Conservation (phyloP, 2,888 invertebrate species). For the Cabera pusaria region DNA sequence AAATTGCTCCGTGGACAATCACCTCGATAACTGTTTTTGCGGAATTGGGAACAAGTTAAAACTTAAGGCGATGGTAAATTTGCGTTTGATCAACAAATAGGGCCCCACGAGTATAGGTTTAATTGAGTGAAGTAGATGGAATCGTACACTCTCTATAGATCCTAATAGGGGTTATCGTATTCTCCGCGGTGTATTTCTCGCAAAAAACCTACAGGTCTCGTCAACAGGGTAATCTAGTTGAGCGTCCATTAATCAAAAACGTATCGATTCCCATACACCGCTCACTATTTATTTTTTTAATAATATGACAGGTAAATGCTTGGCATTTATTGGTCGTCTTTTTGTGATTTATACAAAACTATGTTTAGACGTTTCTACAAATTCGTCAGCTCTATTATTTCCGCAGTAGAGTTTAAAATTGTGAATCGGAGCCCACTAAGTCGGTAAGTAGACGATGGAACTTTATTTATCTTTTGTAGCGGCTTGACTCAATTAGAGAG, state of each 20-base stretch:
- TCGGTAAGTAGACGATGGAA: conserved; percentile 26
- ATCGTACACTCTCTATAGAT: too few species aligned
- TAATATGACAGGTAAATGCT: conserved; percentile 80
- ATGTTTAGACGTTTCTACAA: conserved; percentile 7
- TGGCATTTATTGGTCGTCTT: conserved; percentile 75
- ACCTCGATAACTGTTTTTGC: too few species aligned
- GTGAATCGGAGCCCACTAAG: neutral
- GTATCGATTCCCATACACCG: conserved; percentile 74
- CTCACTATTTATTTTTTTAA: conserved; percentile 64
- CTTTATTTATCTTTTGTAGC: conserved; percentile 69
- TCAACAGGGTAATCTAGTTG: conserved; percentile 73
- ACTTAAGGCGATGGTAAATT: too few species aligned
- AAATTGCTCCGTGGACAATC: too few species aligned
- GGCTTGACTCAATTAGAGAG: conserved; percentile 81
- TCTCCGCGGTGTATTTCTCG: too few species aligned
- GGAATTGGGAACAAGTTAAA: too few species aligned
- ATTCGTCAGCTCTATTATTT: conserved; percentile 7
- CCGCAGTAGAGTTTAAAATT: conserved; percentile 32
- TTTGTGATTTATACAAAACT: conserved; percentile 46
- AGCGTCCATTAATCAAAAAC: conserved; percentile 74
- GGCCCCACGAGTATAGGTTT: too few species aligned
- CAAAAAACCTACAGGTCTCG: too few species aligned
- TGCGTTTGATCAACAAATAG: too few species aligned
- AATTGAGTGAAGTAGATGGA: too few species aligned
- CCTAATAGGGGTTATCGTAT: too few species aligned